Evolutionary conservation across 2,888 invertebrate species (phyloP).

Genomic region (Nemapogon koenigi): DNA sequence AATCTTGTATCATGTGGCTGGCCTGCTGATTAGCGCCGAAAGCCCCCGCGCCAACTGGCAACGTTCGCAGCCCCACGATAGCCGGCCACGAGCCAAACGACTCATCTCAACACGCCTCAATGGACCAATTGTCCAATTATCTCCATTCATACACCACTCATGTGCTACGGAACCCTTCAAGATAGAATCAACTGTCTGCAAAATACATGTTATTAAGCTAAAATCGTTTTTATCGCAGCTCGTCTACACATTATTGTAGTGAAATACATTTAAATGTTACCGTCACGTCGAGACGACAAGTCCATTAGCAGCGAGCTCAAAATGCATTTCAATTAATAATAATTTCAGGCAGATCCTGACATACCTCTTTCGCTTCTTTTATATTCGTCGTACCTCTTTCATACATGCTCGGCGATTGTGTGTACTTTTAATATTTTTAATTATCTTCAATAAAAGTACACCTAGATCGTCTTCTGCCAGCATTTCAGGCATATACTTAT

Average conservation of each 20-base stretch:
- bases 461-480: too few species aligned
- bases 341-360: conserved; percentile 21
- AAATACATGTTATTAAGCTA: too few species aligned
- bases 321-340: conserved; percentile 41
- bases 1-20: conserved; percentile 5
- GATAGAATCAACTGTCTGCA: too few species aligned
- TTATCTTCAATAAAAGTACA: neutral
- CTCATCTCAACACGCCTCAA: conserved; percentile 43
- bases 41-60: conserved; percentile 49
- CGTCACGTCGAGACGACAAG: conserved; percentile 25
- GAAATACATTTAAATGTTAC: conserved; percentile 21
- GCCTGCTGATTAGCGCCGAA: conserved; percentile 35
- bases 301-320: conserved; percentile 27
- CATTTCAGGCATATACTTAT: too few species aligned
- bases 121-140: conserved; percentile 53
- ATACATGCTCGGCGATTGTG: conserved; percentile 6
- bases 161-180: neutral
- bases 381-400: too few species aligned
- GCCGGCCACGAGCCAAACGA: conserved; percentile 38
- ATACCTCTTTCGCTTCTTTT: too few species aligned
- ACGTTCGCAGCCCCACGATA: too few species aligned
- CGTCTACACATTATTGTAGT: too few species aligned
- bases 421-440: conserved; percentile 8
- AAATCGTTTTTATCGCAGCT: too few species aligned
- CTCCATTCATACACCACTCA: conserved; percentile 39